These are phyloP conservation scores for Puffinus mauretanicus DNA, from an alignment of 2,113 vertebrate species.

Conservation along the genomic window DNA sequence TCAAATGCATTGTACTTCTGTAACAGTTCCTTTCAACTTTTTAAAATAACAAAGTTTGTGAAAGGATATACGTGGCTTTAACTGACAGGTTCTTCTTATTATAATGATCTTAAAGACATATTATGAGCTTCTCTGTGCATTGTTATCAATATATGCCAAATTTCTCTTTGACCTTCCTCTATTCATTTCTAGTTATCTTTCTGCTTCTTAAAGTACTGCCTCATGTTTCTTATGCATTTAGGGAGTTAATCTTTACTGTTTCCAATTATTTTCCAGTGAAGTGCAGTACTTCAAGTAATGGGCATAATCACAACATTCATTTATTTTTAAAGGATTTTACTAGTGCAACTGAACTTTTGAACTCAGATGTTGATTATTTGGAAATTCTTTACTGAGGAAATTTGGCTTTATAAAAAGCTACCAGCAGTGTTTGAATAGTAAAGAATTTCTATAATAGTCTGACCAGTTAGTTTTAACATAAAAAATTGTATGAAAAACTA, in stretches of 20 bases:
- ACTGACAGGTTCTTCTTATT: not conserved
- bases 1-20: not conserved
- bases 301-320: not conserved
- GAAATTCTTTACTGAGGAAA: not conserved
- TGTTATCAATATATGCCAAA: not conserved
- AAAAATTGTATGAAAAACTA: not conserved
- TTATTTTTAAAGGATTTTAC: not conserved
- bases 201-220: not conserved
- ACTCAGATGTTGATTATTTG: not conserved
- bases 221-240: not conserved
- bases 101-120: not conserved
- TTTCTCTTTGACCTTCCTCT: not conserved
- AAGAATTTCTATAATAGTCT: not conserved
- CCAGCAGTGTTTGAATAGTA: not conserved
- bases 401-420: not conserved
- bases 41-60: not conserved
- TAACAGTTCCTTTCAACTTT: not conserved
- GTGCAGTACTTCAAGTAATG: not conserved
- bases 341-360: not conserved
- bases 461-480: not conserved
- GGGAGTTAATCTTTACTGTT: not conserved
- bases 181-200: not conserved
- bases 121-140: not conserved
- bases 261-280: not conserved
- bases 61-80: not conserved